Base-by-base conservation (phyloP, 2,797 vertebrate species). In the Mus spretus region DNA sequence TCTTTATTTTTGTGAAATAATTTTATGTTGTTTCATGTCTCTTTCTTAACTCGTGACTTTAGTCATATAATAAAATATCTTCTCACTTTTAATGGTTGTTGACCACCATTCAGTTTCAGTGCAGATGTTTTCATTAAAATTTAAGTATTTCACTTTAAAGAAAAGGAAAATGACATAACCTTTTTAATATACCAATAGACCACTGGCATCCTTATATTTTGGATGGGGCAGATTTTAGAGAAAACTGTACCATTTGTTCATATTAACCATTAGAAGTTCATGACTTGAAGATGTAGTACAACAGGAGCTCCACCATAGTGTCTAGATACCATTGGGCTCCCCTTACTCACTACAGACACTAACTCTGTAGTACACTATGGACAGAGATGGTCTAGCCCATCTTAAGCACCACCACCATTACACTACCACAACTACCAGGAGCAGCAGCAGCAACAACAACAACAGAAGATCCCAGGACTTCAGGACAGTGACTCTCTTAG, bases 401-500 rank as follows among this genome's bases (percentile, higher is more conserved):
- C 8, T 87, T 97, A 97, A 98, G 75, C 78, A 63, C 22, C 61
- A 26, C 22, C 24, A 63, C 22, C 24, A 9, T 6, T 6, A 61
- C 61, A 63, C 2, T 12, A 59, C 1, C 20, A 44, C 4, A 28
- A 14, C 1, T 4, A 67, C 1, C 13, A 67, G 3, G 0, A 28
- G 8, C 26, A 65, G 12, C 55, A 79, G 14, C 63, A 50, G 5
- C 11, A 80, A 6, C 50, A 53, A 11, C 15, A 53, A 34, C 17
- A 79, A 47, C 31, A 88, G 15, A n/a, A 75, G 17, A 10, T 7
- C 6, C 44, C 37, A 26, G 44, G 6, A 53, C 10, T 63, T 8
- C 57, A 63, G 17, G 11, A 15, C 57, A 28, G 3, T 53, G 70
- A 77, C 10, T 75, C 26, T 99, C 2, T 57, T 75, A 28, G 10